These are phyloP conservation scores for Anthoscopus minutus DNA, from an alignment of 2,113 vertebrate species.

Conservation along the genomic window DNA sequence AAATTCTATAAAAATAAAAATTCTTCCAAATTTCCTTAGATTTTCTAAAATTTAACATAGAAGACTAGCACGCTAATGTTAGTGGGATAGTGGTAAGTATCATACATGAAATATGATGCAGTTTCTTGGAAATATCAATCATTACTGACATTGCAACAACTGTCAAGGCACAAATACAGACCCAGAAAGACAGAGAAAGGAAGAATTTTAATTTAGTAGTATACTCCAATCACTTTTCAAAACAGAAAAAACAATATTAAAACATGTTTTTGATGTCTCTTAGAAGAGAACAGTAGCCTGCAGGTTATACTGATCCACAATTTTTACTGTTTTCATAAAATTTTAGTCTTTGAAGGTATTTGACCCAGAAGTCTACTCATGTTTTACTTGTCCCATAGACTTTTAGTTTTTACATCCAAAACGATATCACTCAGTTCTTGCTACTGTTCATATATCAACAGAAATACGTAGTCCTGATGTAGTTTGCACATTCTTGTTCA, in stretches of 20 bases:
- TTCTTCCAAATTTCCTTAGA: not conserved
- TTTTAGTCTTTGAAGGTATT: not conserved
- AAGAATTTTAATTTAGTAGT: not conserved
- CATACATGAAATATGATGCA: not conserved
- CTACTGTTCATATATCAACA: not conserved
- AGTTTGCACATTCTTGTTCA: not conserved
- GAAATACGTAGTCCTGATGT: constrained; percentile 8
- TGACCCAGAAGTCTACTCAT: not conserved
- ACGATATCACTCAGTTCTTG: not conserved
- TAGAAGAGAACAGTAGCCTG: not conserved
- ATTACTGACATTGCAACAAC: not conserved
- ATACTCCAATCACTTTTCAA: not conserved
- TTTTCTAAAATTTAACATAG: not conserved
- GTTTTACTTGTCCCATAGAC: not conserved
- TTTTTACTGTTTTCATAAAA: not conserved
- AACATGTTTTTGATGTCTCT: not conserved
- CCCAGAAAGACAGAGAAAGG: not conserved
- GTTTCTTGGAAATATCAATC: not conserved
- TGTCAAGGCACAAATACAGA: not conserved
- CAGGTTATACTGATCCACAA: not conserved
- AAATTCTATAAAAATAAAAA: not conserved
- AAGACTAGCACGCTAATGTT: not conserved
- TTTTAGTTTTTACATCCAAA: not conserved
- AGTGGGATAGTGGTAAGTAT: not conserved
- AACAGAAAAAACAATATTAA: not conserved